phyloP scores from a whole-genome alignment of 2,113 vertebrate genomes.

The Halichoerus grypus region DNA sequence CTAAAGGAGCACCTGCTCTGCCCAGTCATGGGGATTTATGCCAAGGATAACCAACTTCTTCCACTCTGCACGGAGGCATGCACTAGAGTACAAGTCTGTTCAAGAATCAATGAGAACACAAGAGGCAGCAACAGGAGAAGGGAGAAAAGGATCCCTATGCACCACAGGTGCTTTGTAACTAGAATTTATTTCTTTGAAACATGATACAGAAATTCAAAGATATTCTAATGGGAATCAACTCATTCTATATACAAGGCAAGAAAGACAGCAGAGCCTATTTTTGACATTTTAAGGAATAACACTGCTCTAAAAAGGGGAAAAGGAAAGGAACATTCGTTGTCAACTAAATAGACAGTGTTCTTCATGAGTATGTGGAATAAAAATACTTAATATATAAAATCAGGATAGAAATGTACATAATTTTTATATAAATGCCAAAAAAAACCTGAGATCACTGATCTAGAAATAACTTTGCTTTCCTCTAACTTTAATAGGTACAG shows the following conservation, averaged over 20 bases:
- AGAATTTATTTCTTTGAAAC: neutral
- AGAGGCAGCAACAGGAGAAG: neutral
- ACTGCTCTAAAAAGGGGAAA: neutral
- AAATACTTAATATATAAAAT: constrained; percentile 3
- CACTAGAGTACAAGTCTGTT: neutral
- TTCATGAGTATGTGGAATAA: neutral
- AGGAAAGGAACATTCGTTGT: neutral
- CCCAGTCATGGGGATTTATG: neutral
- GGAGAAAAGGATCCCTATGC: neutral
- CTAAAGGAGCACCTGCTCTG: neutral
- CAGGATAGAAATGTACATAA: neutral
- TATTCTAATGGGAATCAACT: neutral
- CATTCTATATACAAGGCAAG: neutral
- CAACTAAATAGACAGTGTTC: neutral
- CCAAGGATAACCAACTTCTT: neutral
- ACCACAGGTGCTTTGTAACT: neutral
- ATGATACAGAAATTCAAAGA: constrained; percentile 8
- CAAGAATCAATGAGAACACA: neutral
- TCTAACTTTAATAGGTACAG: neutral
- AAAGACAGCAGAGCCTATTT: neutral
- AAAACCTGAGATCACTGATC: neutral
- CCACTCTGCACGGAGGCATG: neutral
- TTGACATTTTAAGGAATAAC: neutral
- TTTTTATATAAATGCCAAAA: neutral
- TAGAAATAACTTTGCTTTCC: neutral